A percentile compares a stretch with the other conserved stretches of the same genome.
Conservation (phyloP, 2,888 invertebrate genomes). For the Noctua pronuba region DNA sequence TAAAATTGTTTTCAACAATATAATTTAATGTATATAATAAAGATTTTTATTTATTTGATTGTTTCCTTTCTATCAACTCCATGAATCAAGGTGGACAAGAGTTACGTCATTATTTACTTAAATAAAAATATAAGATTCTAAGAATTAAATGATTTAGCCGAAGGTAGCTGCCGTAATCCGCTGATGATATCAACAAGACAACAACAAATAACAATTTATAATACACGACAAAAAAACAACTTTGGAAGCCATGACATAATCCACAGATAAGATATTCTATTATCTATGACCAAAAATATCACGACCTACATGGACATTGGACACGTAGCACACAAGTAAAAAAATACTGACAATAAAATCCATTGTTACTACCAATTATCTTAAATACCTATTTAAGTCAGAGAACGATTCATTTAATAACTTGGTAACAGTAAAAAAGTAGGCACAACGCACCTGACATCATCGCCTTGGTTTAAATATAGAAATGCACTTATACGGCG, state of each 20-base stretch:
- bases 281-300: constrained; percentile 37
- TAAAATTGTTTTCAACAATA: constrained; percentile 85
- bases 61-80: constrained; percentile 63
- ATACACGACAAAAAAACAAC: constrained; percentile 37
- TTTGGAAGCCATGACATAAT: constrained; percentile 49
- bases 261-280: constrained; percentile 53
- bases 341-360: constrained; percentile 17
- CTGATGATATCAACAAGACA: constrained; percentile 49
- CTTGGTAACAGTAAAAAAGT: constrained; percentile 52
- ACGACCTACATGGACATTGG: constrained; percentile 33
- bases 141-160: constrained; percentile 40
- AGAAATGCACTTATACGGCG: constrained; percentile 81
- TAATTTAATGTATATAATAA: constrained; percentile 90
- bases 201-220: constrained; percentile 23
- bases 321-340: constrained; percentile 12
- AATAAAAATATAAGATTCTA: constrained; percentile 27
- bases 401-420: constrained; percentile 44
- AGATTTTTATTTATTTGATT: constrained; percentile 86
- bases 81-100: constrained; percentile 25
- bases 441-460: constrained; percentile 76
- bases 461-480: constrained; percentile 82
- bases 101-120: constrained; percentile 34
- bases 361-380: constrained; percentile 48
- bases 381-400: constrained; percentile 38
- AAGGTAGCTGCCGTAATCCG: constrained; percentile 45